A percentile compares a stretch with the other conserved stretches of the same genome.
phyloP scores from a whole-genome alignment of 1,140 invertebrate species.

The Drosophila parvula region DNA sequence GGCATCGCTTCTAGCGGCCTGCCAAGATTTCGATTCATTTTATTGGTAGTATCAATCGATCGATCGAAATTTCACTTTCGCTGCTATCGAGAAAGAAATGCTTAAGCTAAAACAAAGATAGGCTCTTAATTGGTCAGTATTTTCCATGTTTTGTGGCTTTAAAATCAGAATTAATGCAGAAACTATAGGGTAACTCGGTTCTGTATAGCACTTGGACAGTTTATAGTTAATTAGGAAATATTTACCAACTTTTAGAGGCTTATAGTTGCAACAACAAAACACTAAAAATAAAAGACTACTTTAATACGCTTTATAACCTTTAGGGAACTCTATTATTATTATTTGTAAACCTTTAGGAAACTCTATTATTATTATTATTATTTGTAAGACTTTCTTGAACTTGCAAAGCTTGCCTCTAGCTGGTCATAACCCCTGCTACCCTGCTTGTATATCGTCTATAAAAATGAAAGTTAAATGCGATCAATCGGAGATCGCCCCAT shows the following conservation, averaged over 20 bases:
- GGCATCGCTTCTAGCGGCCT: constrained; percentile 25
- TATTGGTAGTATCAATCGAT: not conserved
- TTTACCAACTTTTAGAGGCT: not conserved
- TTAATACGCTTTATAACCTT: no score
- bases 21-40: not conserved
- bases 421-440: constrained; percentile 15
- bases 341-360: no score
- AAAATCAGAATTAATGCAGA: not conserved
- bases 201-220: not conserved
- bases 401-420: not conserved
- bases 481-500: constrained; percentile 40
- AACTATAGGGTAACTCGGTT: not conserved
- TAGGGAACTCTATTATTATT: no score
- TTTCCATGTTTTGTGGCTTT: constrained; percentile 5
- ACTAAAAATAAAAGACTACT: no score
- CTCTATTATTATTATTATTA: no score
- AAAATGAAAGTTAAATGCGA: constrained; percentile 63
- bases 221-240: not conserved
- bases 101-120: not conserved
- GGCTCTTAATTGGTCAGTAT: not conserved
- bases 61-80: constrained; percentile 13
- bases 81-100: constrained; percentile 1
- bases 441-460: constrained; percentile 24
- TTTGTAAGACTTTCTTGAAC: not conserved
- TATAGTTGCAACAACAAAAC: no score